Evolutionary conservation across 2,797 vertebrate species (phyloP).

Genomic region (Apogon talboti): DNA sequence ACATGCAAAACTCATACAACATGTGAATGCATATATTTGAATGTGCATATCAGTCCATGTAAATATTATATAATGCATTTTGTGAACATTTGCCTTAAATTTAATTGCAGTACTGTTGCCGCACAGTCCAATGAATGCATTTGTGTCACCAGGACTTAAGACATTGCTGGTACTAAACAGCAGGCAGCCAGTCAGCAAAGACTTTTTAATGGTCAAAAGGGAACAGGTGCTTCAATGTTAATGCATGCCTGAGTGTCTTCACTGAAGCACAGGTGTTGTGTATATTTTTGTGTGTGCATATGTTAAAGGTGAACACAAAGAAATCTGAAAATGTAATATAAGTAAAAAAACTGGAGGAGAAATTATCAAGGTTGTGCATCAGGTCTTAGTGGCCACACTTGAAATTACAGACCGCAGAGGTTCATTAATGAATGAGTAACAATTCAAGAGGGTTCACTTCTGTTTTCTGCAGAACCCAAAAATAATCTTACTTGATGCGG

Average conservation of each 20-base stretch:
- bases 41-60: background rate
- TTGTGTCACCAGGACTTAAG: conserved; percentile 21
- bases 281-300: conserved; percentile 8
- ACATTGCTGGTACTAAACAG: conserved; percentile 33
- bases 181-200: conserved; percentile 41
- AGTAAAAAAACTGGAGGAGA: conserved; percentile 14
- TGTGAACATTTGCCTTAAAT: background rate
- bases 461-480: conserved; percentile 12
- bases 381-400: background rate
- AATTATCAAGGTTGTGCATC: background rate
- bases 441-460: background rate
- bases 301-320: conserved; percentile 5
- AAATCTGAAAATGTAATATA: conserved; percentile 21
- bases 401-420: background rate
- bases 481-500: conserved; percentile 15
- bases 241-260: conserved; percentile 40
- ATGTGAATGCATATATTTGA: background rate
- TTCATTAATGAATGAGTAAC: too few species aligned
- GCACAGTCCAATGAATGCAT: background rate
- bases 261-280: conserved; percentile 38
- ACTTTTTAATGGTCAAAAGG: conserved; percentile 63
- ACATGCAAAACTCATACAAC: conserved; percentile 13
- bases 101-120: background rate
- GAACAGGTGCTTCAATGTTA: conserved; percentile 72
- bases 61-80: background rate